Evolutionary conservation across 2,113 vertebrate species (phyloP), one percentile per base, ranked within the genome.

Genomic region (Colius striatus): DNA sequence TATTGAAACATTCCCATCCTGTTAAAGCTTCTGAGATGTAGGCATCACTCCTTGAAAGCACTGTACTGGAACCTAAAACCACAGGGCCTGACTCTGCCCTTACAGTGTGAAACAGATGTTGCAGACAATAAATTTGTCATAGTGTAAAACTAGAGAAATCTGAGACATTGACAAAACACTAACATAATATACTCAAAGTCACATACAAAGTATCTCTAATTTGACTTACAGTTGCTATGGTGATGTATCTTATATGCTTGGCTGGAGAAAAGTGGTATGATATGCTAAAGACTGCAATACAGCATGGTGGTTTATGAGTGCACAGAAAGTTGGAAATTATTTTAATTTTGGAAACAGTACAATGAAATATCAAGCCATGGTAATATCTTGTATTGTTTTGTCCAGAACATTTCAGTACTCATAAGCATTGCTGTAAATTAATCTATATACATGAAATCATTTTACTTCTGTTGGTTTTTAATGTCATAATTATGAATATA

Each of bases 171-270:
- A 72, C 20, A 72, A n/a, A 41, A 4, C 7, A 47, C 43, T 58
- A 60, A 60, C 11, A 55, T 45, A 62, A 30, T 5, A 23, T 29
- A n/a, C 20, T 38, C 21, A 6, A 87, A 87, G 23, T 70, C 51
- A 61, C 67, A 74, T 0, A 1, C 38, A 79, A 72, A 79, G 14
- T 73, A n/a, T 51, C 36, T 91, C 14, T 57, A 53, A 73, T 94
- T 88, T 77, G 55, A 85, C 27, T 90, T 91, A 57, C 2, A 3
- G 90, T 95, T 95, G n/a, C 71, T 65, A 30, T 93, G 82, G 82
- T 48, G 72, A 90, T n/a, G 12, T 53, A 36, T 0, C 0, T 12
- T 55, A 22, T 29, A 48, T 36, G 57, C 20, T 57, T 84, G 75
- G 21, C 75, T 81, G 67, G 48, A 83, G 68, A 65, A 63, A 84